Percentiles rank a stretch among this genome's conserved stretches.
Evolutionary conservation across 2,113 vertebrate species (phyloP).

Genomic region (Mormoops blainvillei): DNA sequence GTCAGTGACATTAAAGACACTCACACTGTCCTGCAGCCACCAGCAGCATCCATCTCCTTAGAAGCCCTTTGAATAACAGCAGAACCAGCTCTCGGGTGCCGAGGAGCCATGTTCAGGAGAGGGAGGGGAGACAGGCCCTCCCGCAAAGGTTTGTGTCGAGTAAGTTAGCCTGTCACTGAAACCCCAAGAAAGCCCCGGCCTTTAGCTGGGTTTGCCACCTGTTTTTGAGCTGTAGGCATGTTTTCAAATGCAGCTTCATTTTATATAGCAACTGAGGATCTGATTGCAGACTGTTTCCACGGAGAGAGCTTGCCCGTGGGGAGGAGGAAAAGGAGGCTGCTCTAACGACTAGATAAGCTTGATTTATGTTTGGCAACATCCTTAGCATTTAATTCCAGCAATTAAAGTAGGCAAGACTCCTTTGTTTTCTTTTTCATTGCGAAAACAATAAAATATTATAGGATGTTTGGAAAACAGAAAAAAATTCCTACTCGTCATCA

Average conservation of each 20-base stretch:
- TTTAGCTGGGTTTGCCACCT: neutral
- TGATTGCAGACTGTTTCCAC: slow-evolving; percentile 51
- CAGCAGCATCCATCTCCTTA: neutral
- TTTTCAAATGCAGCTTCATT: slow-evolving; percentile 47
- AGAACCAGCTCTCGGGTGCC: neutral
- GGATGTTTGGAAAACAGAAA: neutral
- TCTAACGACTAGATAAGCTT: slow-evolving; percentile 66
- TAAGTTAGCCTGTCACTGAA: neutral
- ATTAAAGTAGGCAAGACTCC: slow-evolving; percentile 56
- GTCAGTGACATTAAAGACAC: neutral
- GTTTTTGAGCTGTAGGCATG: neutral
- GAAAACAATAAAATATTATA: slow-evolving; percentile 48
- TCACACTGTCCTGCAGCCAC: neutral
- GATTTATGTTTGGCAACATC: slow-evolving; percentile 58
- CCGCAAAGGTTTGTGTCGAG: neutral
- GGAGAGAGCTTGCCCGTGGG: slow-evolving; percentile 21
- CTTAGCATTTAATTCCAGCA: slow-evolving; percentile 62
- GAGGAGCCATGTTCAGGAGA: neutral
- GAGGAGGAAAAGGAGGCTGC: slow-evolving; percentile 31
- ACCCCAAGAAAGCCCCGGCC: neutral
- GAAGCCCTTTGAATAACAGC: neutral
- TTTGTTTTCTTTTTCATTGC: slow-evolving; percentile 59
- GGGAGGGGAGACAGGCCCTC: neutral
- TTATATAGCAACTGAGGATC: slow-evolving; percentile 39
- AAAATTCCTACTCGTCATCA: neutral